Percentiles rank a stretch among this genome's conserved stretches.
Evolutionary conservation across 2,797 vertebrate genomes (phyloP).

Genomic region (Channallabes apus): DNA sequence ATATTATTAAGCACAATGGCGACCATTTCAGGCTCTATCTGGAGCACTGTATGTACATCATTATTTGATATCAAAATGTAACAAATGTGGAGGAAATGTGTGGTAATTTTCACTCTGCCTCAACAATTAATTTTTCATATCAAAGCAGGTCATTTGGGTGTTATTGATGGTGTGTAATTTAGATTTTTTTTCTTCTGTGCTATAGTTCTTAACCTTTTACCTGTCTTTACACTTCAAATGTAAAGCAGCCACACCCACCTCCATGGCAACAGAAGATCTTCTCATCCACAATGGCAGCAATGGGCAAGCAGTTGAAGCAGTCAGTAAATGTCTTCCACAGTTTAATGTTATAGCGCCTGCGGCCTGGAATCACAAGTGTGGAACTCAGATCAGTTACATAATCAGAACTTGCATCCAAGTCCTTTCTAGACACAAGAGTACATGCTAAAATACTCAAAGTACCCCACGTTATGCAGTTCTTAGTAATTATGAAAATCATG

Average conservation of each 20-base stretch:
- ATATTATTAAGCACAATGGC: too few species aligned
- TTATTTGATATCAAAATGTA: neutral
- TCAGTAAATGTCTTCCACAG: constrained; percentile 99
- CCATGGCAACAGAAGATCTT: constrained; percentile 99
- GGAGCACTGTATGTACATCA: too few species aligned
- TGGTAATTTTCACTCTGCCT: neutral
- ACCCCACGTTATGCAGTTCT: constrained; percentile 3
- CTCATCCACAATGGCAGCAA: constrained; percentile 97
- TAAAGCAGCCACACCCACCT: constrained; percentile 71
- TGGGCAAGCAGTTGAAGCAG: constrained; percentile 98
- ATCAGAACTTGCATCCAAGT: neutral
- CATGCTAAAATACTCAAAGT: constrained; percentile 35
- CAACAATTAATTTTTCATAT: neutral
- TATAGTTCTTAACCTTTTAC: neutral
- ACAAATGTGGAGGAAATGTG: neutral
- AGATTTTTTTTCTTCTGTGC: neutral
- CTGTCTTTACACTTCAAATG: neutral
- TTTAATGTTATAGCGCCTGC: constrained; percentile 98
- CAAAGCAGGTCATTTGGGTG: neutral
- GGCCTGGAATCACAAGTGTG: constrained; percentile 73
- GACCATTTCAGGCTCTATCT: too few species aligned
- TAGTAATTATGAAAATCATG: neutral
- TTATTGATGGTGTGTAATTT: neutral
- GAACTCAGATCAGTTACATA: neutral
- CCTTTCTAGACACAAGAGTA: constrained; percentile 21